These are phyloP conservation scores for Bombus balteatus DNA, from an alignment of 1,140 invertebrate genomes.

Conservation along the genomic window DNA sequence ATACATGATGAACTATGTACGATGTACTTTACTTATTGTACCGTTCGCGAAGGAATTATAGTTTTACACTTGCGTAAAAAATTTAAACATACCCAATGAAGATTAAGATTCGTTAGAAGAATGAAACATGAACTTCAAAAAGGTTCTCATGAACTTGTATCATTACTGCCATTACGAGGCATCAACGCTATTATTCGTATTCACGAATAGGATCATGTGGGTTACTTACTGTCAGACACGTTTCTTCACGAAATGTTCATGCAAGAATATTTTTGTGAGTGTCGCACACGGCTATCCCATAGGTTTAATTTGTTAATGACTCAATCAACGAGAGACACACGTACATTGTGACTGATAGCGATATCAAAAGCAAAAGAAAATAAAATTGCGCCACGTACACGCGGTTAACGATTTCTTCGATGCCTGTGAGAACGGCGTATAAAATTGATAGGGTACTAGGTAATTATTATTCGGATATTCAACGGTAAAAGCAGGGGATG, in stretches of 20 bases:
- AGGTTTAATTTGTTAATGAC: slow-evolving; percentile 56
- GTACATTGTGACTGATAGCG: slow-evolving; percentile 26
- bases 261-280: slow-evolving; percentile 80
- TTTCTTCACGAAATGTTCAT: slow-evolving; percentile 64
- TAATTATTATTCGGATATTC: slow-evolving; percentile 79
- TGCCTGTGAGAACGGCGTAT: slow-evolving; percentile 34
- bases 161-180: slow-evolving; percentile 5
- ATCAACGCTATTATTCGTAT: neutral
- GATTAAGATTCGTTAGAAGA: neutral
- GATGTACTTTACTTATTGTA: slow-evolving; percentile 16
- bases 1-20: neutral
- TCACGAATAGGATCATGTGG: slow-evolving; percentile 40
- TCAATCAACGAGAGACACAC: slow-evolving; percentile 18
- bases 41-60: neutral
- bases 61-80: neutral
- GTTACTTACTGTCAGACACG: slow-evolving; percentile 53
- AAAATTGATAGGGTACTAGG: slow-evolving; percentile 74
- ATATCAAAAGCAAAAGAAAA: neutral
- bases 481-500: slow-evolving; percentile 74
- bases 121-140: neutral
- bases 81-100: neutral
- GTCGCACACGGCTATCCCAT: slow-evolving; percentile 62
- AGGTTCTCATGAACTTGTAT: neutral
- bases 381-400: slow-evolving; percentile 18
- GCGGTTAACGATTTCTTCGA: slow-evolving; percentile 29